Evolutionary conservation across 2,113 vertebrate species (phyloP).

Genomic region (Pholis gunnellus): DNA sequence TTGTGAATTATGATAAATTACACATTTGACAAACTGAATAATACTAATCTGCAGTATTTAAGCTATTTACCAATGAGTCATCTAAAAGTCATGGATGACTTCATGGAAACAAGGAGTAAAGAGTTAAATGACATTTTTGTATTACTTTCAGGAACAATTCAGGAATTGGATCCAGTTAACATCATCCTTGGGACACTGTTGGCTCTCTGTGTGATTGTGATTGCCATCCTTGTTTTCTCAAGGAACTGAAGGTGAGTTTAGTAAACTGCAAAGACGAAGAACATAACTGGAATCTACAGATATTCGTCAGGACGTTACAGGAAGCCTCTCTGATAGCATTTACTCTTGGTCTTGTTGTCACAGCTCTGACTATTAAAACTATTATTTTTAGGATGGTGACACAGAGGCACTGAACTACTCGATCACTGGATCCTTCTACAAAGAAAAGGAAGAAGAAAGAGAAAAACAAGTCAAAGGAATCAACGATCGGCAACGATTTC

Average conservation of each 20-base stretch:
- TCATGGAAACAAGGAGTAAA: too few species aligned
- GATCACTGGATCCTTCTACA: background rate
- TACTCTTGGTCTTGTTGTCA: background rate
- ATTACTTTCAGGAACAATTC: background rate
- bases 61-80: background rate
- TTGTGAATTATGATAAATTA: background rate
- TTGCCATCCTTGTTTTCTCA: slow-evolving; percentile 16
- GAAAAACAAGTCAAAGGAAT: background rate
- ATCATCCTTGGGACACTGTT: slow-evolving; percentile 16
- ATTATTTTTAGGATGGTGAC: background rate
- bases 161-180: background rate
- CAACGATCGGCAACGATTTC: background rate
- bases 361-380: background rate
- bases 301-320: background rate
- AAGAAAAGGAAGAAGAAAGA: background rate
- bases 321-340: background rate
- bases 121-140: too few species aligned
- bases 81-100: background rate
- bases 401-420: background rate
- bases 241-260: slow-evolving; percentile 2
- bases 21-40: background rate
- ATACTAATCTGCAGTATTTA: background rate
- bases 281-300: background rate
- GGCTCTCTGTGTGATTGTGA: slow-evolving; percentile 31
- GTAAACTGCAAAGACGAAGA: background rate